Conservation (phyloP, 2,888 invertebrate genomes). For the Phorcus lineatus region DNA sequence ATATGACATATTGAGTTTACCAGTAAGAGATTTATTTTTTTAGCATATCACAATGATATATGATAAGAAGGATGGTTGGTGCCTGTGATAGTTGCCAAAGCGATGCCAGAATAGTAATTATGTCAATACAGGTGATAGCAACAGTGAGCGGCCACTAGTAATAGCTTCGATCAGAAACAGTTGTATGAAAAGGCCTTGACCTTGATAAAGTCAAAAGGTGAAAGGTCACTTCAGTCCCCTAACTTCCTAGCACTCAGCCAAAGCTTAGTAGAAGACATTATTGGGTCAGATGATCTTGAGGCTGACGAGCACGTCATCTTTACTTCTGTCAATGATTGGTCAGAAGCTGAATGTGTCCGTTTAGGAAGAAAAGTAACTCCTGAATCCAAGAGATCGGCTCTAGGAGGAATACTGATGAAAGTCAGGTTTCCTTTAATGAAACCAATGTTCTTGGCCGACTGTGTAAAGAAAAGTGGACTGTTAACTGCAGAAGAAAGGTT, state of each 20-base stretch:
- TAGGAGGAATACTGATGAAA: neutral
- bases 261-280: neutral
- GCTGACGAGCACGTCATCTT: neutral
- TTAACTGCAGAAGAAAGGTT: neutral
- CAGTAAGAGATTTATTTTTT: too few species aligned
- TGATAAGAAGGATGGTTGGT: too few species aligned
- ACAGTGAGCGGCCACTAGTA: too few species aligned
- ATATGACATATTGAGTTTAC: too few species aligned
- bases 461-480: neutral
- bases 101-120: too few species aligned
- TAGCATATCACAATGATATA: too few species aligned
- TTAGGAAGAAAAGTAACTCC: neutral
- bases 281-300: neutral
- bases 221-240: neutral
- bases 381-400: neutral
- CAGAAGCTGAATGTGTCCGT: neutral
- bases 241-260: neutral
- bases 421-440: neutral
- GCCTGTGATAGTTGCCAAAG: too few species aligned
- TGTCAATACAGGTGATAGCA: too few species aligned
- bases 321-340: neutral
- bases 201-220: neutral
- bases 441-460: neutral
- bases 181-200: neutral
- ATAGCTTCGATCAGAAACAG: neutral